phyloP scores from a whole-genome alignment of 1,140 invertebrate genomes.

The Monomorium pharaonis region DNA sequence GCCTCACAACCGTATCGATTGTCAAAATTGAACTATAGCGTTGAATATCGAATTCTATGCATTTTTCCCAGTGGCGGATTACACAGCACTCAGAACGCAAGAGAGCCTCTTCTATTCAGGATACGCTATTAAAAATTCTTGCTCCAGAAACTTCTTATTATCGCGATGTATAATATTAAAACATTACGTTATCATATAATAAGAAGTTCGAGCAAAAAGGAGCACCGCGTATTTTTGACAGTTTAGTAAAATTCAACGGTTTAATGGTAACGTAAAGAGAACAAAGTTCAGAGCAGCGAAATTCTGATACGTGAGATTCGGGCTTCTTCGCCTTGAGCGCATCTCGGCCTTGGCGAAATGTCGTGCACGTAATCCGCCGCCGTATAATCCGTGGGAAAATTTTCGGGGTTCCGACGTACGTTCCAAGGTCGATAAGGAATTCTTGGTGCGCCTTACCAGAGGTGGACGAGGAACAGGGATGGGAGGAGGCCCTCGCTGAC shows the following conservation, averaged over 20 bases:
- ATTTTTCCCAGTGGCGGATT: not conserved
- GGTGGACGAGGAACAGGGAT: conserved; percentile 86
- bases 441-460: conserved; percentile 89
- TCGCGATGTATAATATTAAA: too few species aligned
- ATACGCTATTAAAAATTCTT: not conserved
- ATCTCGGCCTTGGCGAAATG: not conserved
- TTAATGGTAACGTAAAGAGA: not conserved
- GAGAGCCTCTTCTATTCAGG: not conserved
- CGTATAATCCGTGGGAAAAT: conserved; percentile 11
- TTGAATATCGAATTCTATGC: not conserved
- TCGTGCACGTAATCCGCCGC: not conserved
- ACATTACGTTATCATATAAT: not conserved
- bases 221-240: not conserved
- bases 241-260: not conserved
- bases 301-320: not conserved
- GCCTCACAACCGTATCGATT: conserved; percentile 1
- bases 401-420: conserved; percentile 23
- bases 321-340: not conserved
- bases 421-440: conserved; percentile 88
- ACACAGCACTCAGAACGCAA: not conserved
- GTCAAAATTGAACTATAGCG: not conserved
- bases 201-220: not conserved
- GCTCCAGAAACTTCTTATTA: not conserved
- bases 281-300: not conserved
- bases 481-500: conserved; percentile 84